These are phyloP conservation scores for Heteromyza rotundicornis DNA, from an alignment of 2,888 invertebrate species.

Conservation along the genomic window DNA sequence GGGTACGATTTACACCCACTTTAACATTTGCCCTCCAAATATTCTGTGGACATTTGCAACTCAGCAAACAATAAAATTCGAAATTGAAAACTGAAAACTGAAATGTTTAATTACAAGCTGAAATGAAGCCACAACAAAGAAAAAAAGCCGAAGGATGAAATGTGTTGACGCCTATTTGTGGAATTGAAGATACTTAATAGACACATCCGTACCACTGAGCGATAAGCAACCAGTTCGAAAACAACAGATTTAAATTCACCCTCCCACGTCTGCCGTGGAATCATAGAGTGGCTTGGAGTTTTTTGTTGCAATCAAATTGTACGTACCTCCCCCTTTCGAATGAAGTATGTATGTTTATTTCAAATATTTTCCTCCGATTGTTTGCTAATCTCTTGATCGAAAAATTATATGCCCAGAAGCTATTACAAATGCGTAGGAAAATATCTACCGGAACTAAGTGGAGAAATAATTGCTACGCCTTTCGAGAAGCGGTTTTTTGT, in stretches of 20 bases:
- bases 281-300: too few species aligned
- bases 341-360: neutral
- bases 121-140: neutral
- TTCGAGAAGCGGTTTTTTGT: too few species aligned
- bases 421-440: too few species aligned
- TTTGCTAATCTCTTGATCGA: slow-evolving; percentile 45
- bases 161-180: neutral
- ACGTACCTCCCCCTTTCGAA: slow-evolving; percentile 7
- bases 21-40: slow-evolving; percentile 19
- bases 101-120: slow-evolving; percentile 3
- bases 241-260: neutral
- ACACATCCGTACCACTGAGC: neutral
- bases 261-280: neutral
- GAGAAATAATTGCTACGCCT: too few species aligned
- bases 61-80: neutral
- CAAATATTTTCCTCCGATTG: slow-evolving; percentile 18
- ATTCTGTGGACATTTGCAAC: neutral
- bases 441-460: too few species aligned
- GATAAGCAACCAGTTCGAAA: neutral
- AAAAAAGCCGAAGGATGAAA: neutral
- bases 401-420: slow-evolving; percentile 41
- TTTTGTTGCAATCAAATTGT: too few species aligned
- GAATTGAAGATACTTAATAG: neutral
- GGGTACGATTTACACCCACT: slow-evolving; percentile 15
- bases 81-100: neutral